Conservation (phyloP, 2,888 invertebrate species). For the Leptogaster cylindrica region DNA sequence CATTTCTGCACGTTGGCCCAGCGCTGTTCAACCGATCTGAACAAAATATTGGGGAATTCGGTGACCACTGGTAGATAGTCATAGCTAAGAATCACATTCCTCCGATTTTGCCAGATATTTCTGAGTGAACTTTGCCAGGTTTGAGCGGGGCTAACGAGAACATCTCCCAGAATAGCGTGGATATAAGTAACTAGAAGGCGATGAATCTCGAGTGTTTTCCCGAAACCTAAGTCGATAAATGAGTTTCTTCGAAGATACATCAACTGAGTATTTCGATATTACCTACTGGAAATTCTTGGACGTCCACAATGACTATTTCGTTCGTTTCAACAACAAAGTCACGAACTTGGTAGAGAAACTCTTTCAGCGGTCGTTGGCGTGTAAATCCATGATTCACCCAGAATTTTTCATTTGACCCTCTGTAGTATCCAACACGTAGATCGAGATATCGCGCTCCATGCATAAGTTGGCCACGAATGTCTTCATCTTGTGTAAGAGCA, state of each 20-base stretch:
- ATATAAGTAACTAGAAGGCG: constrained; percentile 64
- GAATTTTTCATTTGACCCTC: constrained; percentile 57
- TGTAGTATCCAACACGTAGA: constrained; percentile 66
- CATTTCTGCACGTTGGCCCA: constrained; percentile 72
- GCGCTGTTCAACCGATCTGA: constrained; percentile 68
- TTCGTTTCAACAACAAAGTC: constrained; percentile 66
- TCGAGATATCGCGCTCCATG: constrained; percentile 69
- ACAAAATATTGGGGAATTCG: constrained; percentile 61
- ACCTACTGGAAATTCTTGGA: constrained; percentile 69
- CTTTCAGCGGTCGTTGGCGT: constrained; percentile 62
- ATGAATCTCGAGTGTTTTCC: constrained; percentile 62
- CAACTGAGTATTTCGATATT: constrained; percentile 40
- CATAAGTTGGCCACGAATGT: constrained; percentile 66
- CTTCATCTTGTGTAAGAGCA: constrained; percentile 66
- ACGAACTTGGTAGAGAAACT: constrained; percentile 64
- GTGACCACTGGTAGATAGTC: constrained; percentile 60
- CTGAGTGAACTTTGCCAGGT: constrained; percentile 63
- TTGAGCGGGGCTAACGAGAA: constrained; percentile 63
- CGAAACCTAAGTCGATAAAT: constrained; percentile 58
- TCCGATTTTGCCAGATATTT: constrained; percentile 64
- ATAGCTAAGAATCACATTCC: constrained; percentile 65
- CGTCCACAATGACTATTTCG: constrained; percentile 68
- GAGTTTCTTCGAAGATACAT: constrained; percentile 2
- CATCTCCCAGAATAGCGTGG: constrained; percentile 64
- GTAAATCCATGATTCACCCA: constrained; percentile 67